Base-by-base conservation (phyloP, 2,113 vertebrate species). In the Leptocoma aspasia region DNA sequence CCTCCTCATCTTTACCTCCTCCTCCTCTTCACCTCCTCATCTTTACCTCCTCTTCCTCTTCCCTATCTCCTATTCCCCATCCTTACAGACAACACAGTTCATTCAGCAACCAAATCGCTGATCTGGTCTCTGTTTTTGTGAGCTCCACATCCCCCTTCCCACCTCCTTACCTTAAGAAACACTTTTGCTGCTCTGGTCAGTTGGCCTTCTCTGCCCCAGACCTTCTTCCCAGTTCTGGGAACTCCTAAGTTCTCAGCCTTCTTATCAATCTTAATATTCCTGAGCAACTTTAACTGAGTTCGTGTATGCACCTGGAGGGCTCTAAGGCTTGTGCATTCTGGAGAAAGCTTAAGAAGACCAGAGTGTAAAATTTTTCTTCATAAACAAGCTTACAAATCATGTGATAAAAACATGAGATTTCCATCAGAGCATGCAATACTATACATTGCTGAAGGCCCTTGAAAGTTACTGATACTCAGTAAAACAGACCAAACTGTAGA, bases 91-190 rank as follows among this genome's bases (percentile, higher is more conserved):
- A 31, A 19, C 15, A 49, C 18, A 7, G 57, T 30, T 60, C 8
- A 31, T 64, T 60, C 8, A 11, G 30, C 23, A 73, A 33, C 1
- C 0, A 54, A 27, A 39, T 10, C 0, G 0, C 20, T n/a, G 11
- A 65, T 37, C 14, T 3, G 2, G 4, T 35, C 14, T 93, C 39
- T 13, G 15, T 66, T 72, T 80, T 56, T 63, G 13, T 59, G 24
- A 57, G 13, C 1, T 59, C 17, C 47, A 21, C 17, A 50, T 37
- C 9, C 13, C 3, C 31, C 22, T 83, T 83, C 26, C 28, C 22
- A n/a, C 15, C 13, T 80, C 30, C 30, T 60, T 33, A 50, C 11
- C 15, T 39, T 28, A 22, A n/a, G 35, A 59, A 27, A 76, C 4
- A 3, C 9, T 6, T 79, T 15, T 61, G 12, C n/a, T 35, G 16